A percentile compares a stretch with the other conserved stretches of the same genome.
These are phyloP conservation scores for Taenioides sp. DNA, from an alignment of 2,797 vertebrate species.

Conservation along the genomic window DNA sequence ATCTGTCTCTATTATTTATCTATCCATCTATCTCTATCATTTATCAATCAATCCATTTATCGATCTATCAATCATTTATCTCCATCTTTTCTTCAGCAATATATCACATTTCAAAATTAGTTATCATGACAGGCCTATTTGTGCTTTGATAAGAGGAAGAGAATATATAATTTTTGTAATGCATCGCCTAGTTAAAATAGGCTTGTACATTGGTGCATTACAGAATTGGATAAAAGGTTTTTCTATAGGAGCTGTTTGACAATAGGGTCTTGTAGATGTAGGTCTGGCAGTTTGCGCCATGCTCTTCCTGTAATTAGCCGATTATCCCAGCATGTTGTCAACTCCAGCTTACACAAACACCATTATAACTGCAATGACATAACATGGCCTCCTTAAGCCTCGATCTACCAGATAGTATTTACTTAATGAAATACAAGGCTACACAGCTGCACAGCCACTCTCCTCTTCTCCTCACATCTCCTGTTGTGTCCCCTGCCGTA, in stretches of 20 bases:
- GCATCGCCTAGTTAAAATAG: not conserved
- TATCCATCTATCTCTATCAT: too few relatives aligned
- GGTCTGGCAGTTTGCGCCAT: constrained; percentile 38
- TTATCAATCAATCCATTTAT: too few relatives aligned
- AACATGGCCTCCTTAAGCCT: constrained; percentile 47
- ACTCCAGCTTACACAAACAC: constrained; percentile 62
- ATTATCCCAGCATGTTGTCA: constrained; percentile 67
- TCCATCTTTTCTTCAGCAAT: too few relatives aligned
- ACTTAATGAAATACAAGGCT: constrained; percentile 10
- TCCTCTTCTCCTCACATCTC: not conserved
- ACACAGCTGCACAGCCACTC: not conserved
- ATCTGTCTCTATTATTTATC: too few relatives aligned
- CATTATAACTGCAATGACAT: constrained; percentile 48
- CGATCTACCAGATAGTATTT: constrained; percentile 23
- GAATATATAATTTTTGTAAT: not conserved
- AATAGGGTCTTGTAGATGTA: constrained; percentile 29
- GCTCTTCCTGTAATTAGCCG: constrained; percentile 64
- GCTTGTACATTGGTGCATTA: not conserved
- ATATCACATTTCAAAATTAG: too few relatives aligned
- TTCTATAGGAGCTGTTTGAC: constrained; percentile 15
- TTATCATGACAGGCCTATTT: too few relatives aligned
- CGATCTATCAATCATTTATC: too few relatives aligned
- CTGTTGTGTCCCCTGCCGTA: not conserved
- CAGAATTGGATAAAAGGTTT: constrained; percentile 1
- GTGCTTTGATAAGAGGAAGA: too few relatives aligned